phyloP scores from a whole-genome alignment of 2,888 invertebrate genomes.

The Sarcophaga subvicina region DNA sequence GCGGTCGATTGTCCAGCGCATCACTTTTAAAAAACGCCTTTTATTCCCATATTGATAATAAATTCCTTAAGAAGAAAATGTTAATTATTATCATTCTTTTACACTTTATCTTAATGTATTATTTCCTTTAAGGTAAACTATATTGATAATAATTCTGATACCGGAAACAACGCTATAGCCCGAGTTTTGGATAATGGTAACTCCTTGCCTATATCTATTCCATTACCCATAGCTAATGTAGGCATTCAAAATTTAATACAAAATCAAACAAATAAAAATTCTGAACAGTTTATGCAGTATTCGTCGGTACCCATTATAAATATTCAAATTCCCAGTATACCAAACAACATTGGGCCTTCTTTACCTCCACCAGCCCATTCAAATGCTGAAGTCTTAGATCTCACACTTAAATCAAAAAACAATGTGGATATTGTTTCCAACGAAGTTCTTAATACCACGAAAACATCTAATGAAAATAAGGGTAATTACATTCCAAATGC shows the following conservation, averaged over 20 bases:
- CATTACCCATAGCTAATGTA: slow-evolving; percentile 16
- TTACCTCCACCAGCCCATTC: slow-evolving; percentile 59
- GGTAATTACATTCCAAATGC: neutral
- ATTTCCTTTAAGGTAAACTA: slow-evolving; percentile 70
- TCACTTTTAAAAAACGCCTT: slow-evolving; percentile 51
- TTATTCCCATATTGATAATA: slow-evolving; percentile 62
- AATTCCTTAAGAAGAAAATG: slow-evolving; percentile 1
- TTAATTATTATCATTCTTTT: neutral
- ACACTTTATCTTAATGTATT: neutral
- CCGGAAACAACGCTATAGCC: slow-evolving; percentile 70
- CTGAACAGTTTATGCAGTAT: slow-evolving; percentile 5
- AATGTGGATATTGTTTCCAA: neutral
- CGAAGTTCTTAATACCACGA: neutral
- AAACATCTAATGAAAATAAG: slow-evolving; percentile 4
- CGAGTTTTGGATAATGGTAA: slow-evolving; percentile 68
- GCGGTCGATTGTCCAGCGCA: slow-evolving; percentile 61
- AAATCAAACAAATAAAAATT: slow-evolving; percentile 3
- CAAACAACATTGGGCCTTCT: slow-evolving; percentile 30
- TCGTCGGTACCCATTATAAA: slow-evolving; percentile 39
- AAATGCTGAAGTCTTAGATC: slow-evolving; percentile 63
- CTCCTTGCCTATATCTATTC: slow-evolving; percentile 44
- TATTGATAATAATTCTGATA: slow-evolving; percentile 69
- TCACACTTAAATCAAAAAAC: slow-evolving; percentile 62
- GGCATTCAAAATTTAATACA: slow-evolving; percentile 36
- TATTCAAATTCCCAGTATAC: slow-evolving; percentile 48